phyloP scores from a whole-genome alignment of 2,888 invertebrate genomes.

The Lasioglossum marginatum region DNA sequence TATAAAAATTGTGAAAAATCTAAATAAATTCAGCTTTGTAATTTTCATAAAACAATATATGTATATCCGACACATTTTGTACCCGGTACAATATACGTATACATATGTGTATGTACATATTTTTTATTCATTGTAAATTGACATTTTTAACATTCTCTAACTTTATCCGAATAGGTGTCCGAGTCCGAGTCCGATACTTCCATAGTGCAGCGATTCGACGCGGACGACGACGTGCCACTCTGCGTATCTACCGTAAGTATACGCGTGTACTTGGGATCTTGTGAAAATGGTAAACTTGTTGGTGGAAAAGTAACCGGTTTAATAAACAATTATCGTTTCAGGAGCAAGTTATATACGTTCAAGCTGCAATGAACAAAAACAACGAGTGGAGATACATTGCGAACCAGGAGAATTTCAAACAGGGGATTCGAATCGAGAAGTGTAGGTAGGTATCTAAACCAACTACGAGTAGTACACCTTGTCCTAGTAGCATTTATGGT shows the following conservation, averaged over 20 bases:
- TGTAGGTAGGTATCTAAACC: slow-evolving; percentile 87
- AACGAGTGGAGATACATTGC: slow-evolving; percentile 89
- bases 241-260: slow-evolving; percentile 54
- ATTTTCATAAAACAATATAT: no score
- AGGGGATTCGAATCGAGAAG: slow-evolving; percentile 90
- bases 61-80: no score
- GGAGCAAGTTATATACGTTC: slow-evolving; percentile 87
- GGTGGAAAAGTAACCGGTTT: not conserved
- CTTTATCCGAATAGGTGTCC: slow-evolving; percentile 33
- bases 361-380: slow-evolving; percentile 87
- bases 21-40: no score
- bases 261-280: not conserved
- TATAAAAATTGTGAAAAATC: no score
- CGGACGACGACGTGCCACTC: slow-evolving; percentile 43
- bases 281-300: not conserved
- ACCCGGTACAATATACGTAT: no score
- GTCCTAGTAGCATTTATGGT: no score
- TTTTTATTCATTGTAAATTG: not conserved
- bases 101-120: not conserved
- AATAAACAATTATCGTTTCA: slow-evolving; percentile 35
- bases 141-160: not conserved
- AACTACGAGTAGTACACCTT: not conserved
- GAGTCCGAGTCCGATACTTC: no score
- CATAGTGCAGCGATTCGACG: slow-evolving; percentile 48
- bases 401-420: slow-evolving; percentile 88